Base-by-base conservation (phyloP, 1,140 invertebrate species). In the Drosophila ficusphila region DNA sequence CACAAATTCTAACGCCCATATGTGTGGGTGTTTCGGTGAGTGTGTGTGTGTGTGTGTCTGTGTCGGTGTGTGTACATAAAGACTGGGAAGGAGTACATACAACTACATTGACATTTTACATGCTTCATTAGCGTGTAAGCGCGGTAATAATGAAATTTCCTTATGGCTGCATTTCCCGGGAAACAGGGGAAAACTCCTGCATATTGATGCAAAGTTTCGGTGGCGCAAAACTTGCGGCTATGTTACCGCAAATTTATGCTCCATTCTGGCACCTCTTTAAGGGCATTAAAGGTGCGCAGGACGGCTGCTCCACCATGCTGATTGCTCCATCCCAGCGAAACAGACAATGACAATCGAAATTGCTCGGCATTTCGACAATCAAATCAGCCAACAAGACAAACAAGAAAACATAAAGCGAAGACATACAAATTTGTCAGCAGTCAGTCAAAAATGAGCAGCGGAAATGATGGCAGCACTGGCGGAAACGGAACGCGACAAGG, bases 61-160 rank as follows among this genome's bases (percentile, higher is more conserved):
- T n/a, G n/a, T n/a, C n/a, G n/a, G 33, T n/a, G 23, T 19, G 49
- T 8, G 12, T 3, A 25, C 18, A 54, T 29, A 21, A 53, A 34
- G 54, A 21, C 52, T 58, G 48, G 27, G 3, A 34, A 42, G 27
- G 34, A n/a, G 51, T 31, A 53, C 54, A 46, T 18, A 52, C 41
- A 54, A 76, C 76, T 71, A 86, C 82, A 88, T 86, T 86, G 82
- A 86, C 74, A 86, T 78, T 86, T 88, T 86, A 86, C 82, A 86
- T 86, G 82, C 82, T 86, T 86, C 82, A 86, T 86, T 88, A 86
- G 82, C 82, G 82, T 86, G 83, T 88, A 86, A 88, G 74, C 82
- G 83, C 82, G 81, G 82, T 86, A 86, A 86, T 86, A 86, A 86
- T 88, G 82, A 86, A 88, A 86, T 86, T 86, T 86, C 82, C 82